A percentile compares a stretch with the other conserved stretches of the same genome.
These are phyloP conservation scores for Morpho achilles DNA, from an alignment of 2,888 invertebrate species.

Conservation along the genomic window DNA sequence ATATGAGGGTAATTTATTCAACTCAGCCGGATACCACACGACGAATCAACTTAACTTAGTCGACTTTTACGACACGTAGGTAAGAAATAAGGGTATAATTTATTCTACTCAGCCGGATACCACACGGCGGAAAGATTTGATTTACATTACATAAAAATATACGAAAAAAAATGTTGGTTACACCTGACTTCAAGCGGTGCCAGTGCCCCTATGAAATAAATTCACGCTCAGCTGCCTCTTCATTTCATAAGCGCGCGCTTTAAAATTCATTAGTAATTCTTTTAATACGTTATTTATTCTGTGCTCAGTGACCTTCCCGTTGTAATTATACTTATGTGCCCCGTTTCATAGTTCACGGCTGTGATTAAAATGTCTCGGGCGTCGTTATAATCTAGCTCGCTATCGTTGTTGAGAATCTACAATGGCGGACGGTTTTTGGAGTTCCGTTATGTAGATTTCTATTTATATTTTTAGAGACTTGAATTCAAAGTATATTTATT, in stretches of 20 bases:
- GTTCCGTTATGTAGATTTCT: constrained; percentile 1
- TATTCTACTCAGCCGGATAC: no score
- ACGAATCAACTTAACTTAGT: no score
- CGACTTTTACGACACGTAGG: no score
- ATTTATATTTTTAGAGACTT: neutral
- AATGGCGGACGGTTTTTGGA: constrained; percentile 30
- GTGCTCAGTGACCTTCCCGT: constrained; percentile 76
- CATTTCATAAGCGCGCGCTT: constrained; percentile 66
- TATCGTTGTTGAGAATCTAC: constrained; percentile 55
- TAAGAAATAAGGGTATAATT: no score
- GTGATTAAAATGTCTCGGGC: constrained; percentile 67
- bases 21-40: no score
- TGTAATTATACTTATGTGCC: constrained; percentile 64
- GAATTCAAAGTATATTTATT: neutral
- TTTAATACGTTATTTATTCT: constrained; percentile 47
- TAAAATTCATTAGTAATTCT: constrained; percentile 63
- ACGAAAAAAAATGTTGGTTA: constrained; percentile 36
- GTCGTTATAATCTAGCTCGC: constrained; percentile 59
- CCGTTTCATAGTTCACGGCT: constrained; percentile 76
- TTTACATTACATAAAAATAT: constrained; percentile 7
- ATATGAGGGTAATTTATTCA: no score
- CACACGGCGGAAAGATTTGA: no score
- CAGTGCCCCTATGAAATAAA: constrained; percentile 70
- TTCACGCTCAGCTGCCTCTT: constrained; percentile 69
- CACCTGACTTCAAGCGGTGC: constrained; percentile 55